These are phyloP conservation scores for Solenopsis invicta DNA, from an alignment of 1,140 invertebrate genomes.

Conservation along the genomic window DNA sequence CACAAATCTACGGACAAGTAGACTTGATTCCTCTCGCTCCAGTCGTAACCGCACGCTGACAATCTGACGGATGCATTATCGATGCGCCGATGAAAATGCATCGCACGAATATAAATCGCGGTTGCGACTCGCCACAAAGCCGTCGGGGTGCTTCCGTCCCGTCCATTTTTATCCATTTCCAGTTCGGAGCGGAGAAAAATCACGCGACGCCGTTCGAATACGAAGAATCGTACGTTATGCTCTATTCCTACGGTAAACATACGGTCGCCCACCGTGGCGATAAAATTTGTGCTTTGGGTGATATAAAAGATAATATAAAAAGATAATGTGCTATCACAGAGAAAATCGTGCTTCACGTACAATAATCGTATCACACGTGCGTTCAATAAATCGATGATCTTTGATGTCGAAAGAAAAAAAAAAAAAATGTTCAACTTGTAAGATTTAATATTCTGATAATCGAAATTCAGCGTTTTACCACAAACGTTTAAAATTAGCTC, in stretches of 20 bases:
- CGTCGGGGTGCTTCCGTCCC: slow-evolving; percentile 47
- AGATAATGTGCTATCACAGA: not conserved
- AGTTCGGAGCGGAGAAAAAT: slow-evolving; percentile 50
- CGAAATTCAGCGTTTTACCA: not conserved
- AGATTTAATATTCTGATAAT: not conserved
- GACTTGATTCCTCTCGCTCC: slow-evolving; percentile 44
- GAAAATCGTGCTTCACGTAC: not conserved
- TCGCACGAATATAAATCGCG: slow-evolving; percentile 59
- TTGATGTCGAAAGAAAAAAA: not conserved
- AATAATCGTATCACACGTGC: not conserved
- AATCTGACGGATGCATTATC: slow-evolving; percentile 64
- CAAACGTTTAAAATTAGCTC: not conserved
- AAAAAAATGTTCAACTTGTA: not conserved
- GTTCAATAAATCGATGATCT: not conserved
- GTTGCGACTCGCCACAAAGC: slow-evolving; percentile 54
- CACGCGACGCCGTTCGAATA: slow-evolving; percentile 44
- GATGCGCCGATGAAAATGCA: slow-evolving; percentile 61
- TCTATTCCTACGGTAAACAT: slow-evolving; percentile 51
- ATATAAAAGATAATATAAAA: slow-evolving; percentile 3
- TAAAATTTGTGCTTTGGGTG: slow-evolving; percentile 32
- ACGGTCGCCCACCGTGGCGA: not conserved
- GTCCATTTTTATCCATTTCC: slow-evolving; percentile 66
- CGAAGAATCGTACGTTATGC: slow-evolving; percentile 44
- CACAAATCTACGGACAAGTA: slow-evolving; percentile 43
- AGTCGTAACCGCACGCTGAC: slow-evolving; percentile 43